A percentile compares a stretch with the other conserved stretches of the same genome.
These are phyloP conservation scores for Aurelia aurita complex sp. Pacific DNA, from an alignment of 30 jellyfish, hydroid and myxozoan species.

Conservation along the genomic window DNA sequence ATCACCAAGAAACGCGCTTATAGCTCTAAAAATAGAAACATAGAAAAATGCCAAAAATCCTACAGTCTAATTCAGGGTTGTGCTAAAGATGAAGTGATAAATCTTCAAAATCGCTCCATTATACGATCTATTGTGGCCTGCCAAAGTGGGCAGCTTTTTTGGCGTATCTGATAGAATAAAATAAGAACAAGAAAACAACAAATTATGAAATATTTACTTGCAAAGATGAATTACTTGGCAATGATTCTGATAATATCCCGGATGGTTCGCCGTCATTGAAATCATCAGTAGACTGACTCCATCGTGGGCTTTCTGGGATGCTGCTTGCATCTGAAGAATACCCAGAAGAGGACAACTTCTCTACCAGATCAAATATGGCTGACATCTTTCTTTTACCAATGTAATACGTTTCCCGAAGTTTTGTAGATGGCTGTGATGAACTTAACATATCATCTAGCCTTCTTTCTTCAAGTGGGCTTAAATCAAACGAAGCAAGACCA, in stretches of 20 bases:
- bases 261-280: neutral
- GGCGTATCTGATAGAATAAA: too few species aligned
- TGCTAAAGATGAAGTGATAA: too few species aligned
- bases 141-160: too few species aligned
- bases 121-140: too few species aligned
- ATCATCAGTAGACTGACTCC: neutral
- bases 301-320: conserved; percentile 23
- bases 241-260: neutral
- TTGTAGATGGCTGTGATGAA: conserved; percentile 76
- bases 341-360: conserved; percentile 51
- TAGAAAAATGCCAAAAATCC: too few species aligned
- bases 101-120: too few species aligned
- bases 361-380: conserved; percentile 82
- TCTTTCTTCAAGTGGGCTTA: conserved; percentile 72
- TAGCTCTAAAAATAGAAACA: too few species aligned
- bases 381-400: conserved; percentile 60
- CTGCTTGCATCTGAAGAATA: conserved; percentile 30
- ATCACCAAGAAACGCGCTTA: too few species aligned
- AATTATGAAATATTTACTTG: neutral
- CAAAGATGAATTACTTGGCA: neutral
- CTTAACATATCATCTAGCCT: conserved; percentile 66
- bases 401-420: conserved; percentile 44
- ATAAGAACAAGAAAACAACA: too few species aligned
- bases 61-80: too few species aligned
- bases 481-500: conserved; percentile 83